These are phyloP conservation scores for Panzeria rudis DNA, from an alignment of 2,888 invertebrate genomes.

Conservation along the genomic window DNA sequence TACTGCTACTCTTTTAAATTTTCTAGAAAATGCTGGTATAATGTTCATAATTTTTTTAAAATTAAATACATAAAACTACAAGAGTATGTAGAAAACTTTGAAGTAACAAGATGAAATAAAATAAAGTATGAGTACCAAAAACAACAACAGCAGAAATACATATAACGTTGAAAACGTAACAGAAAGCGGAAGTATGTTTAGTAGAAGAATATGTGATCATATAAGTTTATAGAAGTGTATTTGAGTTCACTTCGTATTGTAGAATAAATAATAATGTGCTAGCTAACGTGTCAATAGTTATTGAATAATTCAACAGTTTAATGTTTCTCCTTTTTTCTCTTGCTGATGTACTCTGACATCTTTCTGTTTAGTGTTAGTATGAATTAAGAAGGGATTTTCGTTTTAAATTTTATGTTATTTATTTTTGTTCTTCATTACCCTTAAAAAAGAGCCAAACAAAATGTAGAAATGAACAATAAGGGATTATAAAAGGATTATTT, in stretches of 20 bases:
- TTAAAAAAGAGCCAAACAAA: not conserved
- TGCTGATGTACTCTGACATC: conserved; percentile 4
- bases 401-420: not conserved
- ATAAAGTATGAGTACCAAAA: not conserved
- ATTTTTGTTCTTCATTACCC: not conserved
- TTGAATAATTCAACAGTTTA: conserved; percentile 65
- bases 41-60: conserved; percentile 47
- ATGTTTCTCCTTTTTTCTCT: conserved; percentile 44
- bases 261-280: conserved; percentile 67
- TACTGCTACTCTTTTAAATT: conserved; percentile 21
- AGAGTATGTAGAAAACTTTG: not conserved
- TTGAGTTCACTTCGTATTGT: conserved; percentile 12
- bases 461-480: not conserved
- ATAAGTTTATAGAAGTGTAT: not conserved
- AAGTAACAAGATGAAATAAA: not conserved
- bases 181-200: conserved; percentile 18
- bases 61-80: conserved; percentile 17
- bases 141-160: not conserved
- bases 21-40: conserved; percentile 20
- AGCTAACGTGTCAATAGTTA: conserved; percentile 69
- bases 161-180: not conserved
- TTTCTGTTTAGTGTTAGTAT: not conserved
- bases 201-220: not conserved
- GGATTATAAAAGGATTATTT: not conserved
- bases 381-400: not conserved